Evolutionary conservation across 2,888 invertebrate genomes (phyloP).

Genomic region (Pocota personata): DNA sequence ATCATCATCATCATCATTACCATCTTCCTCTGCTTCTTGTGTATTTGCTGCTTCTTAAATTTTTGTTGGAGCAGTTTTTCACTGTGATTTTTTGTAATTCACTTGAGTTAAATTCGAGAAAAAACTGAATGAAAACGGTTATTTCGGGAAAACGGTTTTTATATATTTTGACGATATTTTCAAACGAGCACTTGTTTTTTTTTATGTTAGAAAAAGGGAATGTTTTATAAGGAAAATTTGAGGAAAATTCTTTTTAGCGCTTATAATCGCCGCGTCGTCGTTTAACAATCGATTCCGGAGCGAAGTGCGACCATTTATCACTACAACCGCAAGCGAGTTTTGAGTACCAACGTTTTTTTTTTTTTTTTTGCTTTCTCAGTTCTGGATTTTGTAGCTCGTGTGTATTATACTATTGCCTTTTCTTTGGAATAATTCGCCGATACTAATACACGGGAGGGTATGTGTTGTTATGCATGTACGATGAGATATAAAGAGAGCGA

Average conservation of each 20-base stretch:
- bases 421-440: slow-evolving; percentile 50
- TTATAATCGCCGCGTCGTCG: slow-evolving; percentile 69
- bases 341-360: slow-evolving; percentile 44
- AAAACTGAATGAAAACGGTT: slow-evolving; percentile 24
- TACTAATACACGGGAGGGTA: slow-evolving; percentile 59
- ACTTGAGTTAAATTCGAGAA: slow-evolving; percentile 19
- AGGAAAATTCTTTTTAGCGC: slow-evolving; percentile 53
- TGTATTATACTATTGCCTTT: slow-evolving; percentile 32
- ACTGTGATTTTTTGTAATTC: slow-evolving; percentile 25
- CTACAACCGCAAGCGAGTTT: slow-evolving; percentile 72
- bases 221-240: slow-evolving; percentile 14
- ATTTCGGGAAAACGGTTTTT: background rate
- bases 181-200: slow-evolving; percentile 1
- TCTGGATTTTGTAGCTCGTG: slow-evolving; percentile 60
- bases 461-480: slow-evolving; percentile 57
- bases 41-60: slow-evolving; percentile 26
- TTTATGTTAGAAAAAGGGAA: background rate
- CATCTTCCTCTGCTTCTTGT: slow-evolving; percentile 38
- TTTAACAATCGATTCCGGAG: slow-evolving; percentile 72
- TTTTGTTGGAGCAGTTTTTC: slow-evolving; percentile 27
- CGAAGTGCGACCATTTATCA: slow-evolving; percentile 73
- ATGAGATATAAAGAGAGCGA: slow-evolving; percentile 67
- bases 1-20: slow-evolving; percentile 38
- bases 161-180: background rate
- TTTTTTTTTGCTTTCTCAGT: slow-evolving; percentile 52